Base-by-base conservation (phyloP, 2,797 vertebrate species). In the Muscicapa striata region DNA sequence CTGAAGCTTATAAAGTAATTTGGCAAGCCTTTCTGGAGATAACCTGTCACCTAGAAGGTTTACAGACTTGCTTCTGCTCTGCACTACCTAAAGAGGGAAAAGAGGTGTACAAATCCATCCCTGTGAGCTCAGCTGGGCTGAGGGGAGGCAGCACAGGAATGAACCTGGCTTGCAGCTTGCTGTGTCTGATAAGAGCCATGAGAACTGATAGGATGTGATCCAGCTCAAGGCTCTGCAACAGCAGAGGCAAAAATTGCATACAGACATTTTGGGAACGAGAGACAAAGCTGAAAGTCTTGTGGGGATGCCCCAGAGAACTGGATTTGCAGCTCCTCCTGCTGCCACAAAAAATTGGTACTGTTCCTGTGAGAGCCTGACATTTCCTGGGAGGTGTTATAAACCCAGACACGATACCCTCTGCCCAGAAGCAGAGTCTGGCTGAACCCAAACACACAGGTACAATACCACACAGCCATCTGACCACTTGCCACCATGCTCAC, bases 301-400 rank as follows among this genome's bases (percentile, higher is more conserved):
- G 0, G 14, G 10, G 10, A 55, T 83, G 45, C 23, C 17, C 58
- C 3, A 1, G 41, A 78, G 68, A 91, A 49, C 11, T 72, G 57
- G 66, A 75, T 86, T 81, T 75, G 15, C 62, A 90, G 48, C 72
- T 91, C 64, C 87, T 94, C 36, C 70, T 91, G 36, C n/a, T 91
- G 68, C n/a, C 43, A 32, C 6, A 24, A 80, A 64, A 45, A 84
- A 68, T 6, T 32, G 10, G 9, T 34, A 7, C 15, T 41, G 3
- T 13, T 79, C 41, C 49, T 64, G 2, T 4, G 21, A 54, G 36
- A 27, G 12, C 16, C 16, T 79, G 63, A 54, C 10, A 69, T 43
- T 27, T 79, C 62, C 66, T 26, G 38, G 30, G 38, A 75, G 63
- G 4, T 73, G 4, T 18, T 9, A 26, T 5, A 20, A 2, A 4